Base-by-base conservation (phyloP, 2,888 invertebrate species). In the Stegana nigrithorax region DNA sequence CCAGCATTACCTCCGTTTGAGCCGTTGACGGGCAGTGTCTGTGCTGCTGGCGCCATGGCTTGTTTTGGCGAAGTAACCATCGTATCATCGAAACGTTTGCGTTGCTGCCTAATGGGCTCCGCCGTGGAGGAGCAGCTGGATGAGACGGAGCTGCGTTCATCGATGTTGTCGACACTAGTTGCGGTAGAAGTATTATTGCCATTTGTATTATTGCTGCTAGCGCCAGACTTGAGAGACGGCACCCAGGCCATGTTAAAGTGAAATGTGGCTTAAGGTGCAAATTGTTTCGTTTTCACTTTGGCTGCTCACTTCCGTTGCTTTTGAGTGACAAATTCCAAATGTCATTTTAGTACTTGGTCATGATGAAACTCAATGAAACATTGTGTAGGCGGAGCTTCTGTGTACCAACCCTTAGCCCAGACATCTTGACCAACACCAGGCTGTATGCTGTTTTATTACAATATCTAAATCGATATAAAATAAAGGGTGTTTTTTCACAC, bases 151-250 rank as follows among this genome's bases (percentile, higher is more conserved):
- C 75, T 76, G 44, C 78, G 72, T 2, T 78, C 76, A 29, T 76
- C 75, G 2, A 67, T 72, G 59, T 75, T 75, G 29, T 78, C 78
- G n/a, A n/a, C n/a, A n/a, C n/a, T n/a, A n/a, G n/a, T n/a, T n/a
- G n/a, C n/a, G n/a, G n/a, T n/a, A n/a, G n/a, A n/a, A 2, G 73
- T 67, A 21, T 60, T 63, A 4, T 73, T 75, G 12, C 67, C 32
- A 68, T 62, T 71, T 73, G 66, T 71, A n/a, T n/a, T n/a, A n/a
- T n/a, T n/a, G n/a, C n/a, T n/a, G n/a, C n/a, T n/a, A n/a, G n/a
- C n/a, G n/a, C n/a, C n/a, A n/a, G n/a, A n/a, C n/a, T n/a, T n/a
- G n/a, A n/a, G n/a, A n/a, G n/a, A 75, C 1, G 75, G 75, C 55
- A 78, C 55, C 76, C 76, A 76, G 55, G 77, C 73, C 76, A 76